These are phyloP conservation scores for Chloropsis hardwickii DNA, from an alignment of 2,113 vertebrate species.

Conservation along the genomic window DNA sequence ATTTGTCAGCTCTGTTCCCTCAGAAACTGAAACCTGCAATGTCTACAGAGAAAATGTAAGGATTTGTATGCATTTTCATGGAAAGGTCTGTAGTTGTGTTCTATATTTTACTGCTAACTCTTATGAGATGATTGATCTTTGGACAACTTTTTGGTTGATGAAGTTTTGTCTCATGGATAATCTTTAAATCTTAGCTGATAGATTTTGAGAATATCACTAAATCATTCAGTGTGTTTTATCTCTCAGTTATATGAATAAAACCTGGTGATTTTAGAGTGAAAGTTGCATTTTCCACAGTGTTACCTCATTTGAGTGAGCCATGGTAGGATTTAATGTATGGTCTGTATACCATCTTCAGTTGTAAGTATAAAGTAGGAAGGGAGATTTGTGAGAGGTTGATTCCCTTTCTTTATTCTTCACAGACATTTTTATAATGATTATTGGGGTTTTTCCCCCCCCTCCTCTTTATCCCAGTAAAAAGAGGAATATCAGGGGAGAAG, in stretches of 20 bases:
- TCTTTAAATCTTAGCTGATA: background rate
- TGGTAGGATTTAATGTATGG: background rate
- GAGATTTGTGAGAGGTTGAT: background rate
- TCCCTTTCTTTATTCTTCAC: background rate
- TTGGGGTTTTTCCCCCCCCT: rapidly evolving
- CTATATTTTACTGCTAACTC: background rate
- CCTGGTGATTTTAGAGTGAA: background rate
- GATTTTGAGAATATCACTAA: background rate
- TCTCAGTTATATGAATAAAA: background rate
- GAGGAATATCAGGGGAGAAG: background rate
- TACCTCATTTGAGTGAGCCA: background rate
- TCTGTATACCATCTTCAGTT: background rate
- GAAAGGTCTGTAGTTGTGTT: background rate
- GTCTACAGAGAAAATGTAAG: background rate
- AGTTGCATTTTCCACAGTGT: background rate
- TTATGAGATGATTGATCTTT: background rate
- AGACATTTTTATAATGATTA: background rate
- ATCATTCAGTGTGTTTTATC: background rate
- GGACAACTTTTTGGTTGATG: background rate
- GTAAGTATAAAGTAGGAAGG: background rate
- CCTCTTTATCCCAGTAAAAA: background rate
- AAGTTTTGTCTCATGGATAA: background rate
- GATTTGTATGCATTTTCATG: background rate
- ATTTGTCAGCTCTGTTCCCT: background rate
- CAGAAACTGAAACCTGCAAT: background rate